Conservation (phyloP, 2,797 vertebrate genomes). For the Thripadectes ignobilis region DNA sequence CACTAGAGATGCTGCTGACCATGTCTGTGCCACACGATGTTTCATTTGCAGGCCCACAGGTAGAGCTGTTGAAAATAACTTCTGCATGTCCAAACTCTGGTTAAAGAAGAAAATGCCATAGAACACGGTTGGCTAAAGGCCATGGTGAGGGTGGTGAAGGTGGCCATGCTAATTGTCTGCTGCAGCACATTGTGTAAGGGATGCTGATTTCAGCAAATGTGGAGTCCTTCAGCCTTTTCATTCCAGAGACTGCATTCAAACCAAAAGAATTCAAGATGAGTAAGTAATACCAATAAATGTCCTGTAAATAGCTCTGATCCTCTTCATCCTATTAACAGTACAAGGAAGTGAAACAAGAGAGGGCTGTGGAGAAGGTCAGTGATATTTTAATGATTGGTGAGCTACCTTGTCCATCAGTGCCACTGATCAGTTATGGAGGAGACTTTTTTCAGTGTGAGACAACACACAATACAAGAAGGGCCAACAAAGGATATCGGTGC, state of each 20-base stretch:
- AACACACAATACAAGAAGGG: not conserved
- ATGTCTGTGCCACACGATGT: not conserved
- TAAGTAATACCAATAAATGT: constrained; percentile 16
- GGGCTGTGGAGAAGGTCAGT: not conserved
- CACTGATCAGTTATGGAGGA: constrained; percentile 32
- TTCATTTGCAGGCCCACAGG: constrained; percentile 27
- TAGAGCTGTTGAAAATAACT: constrained; percentile 52
- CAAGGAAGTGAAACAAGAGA: constrained; percentile 39
- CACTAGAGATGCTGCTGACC: constrained; percentile 29
- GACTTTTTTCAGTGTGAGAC: constrained; percentile 6
- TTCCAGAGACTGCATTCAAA: constrained; percentile 48
- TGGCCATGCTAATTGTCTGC: not conserved
- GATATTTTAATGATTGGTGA: not conserved
- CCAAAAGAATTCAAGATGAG: constrained; percentile 51
- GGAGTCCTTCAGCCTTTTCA: constrained; percentile 42
- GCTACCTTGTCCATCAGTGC: constrained; percentile 10
- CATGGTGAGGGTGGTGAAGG: not conserved
- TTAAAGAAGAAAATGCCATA: constrained; percentile 28
- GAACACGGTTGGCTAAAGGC: not conserved
- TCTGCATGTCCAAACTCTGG: constrained; percentile 69
- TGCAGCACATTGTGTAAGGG: not conserved
- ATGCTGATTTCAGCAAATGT: constrained; percentile 22
- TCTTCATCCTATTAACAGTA: constrained; percentile 28
- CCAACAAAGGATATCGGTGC: constrained; percentile 47
- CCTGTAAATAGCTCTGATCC: constrained; percentile 63